Percentiles rank a stretch among this genome's conserved stretches.
These are phyloP conservation scores for Brienomyrus longianalis DNA, from an alignment of 2,113 vertebrate genomes.

Conservation along the genomic window DNA sequence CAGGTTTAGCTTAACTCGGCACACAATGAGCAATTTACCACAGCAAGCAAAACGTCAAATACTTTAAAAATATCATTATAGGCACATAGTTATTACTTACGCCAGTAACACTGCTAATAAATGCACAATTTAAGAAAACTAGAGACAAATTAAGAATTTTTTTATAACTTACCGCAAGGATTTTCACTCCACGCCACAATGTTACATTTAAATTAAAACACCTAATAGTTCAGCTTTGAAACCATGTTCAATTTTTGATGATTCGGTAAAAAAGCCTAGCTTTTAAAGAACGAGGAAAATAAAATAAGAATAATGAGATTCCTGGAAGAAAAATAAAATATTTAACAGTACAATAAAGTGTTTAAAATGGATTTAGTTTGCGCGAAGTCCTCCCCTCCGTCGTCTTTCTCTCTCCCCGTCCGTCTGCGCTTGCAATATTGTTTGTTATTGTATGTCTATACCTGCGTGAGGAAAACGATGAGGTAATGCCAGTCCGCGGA, in stretches of 20 bases:
- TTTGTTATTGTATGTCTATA: constrained; percentile 40
- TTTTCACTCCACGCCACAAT: background rate
- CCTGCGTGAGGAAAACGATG: constrained; percentile 50
- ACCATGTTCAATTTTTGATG: background rate
- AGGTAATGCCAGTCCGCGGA: constrained; percentile 53
- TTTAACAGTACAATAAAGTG: background rate
- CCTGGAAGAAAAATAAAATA: background rate
- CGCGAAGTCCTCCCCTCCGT: background rate
- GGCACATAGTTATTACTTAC: background rate
- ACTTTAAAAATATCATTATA: background rate
- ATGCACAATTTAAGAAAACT: background rate
- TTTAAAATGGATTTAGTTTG: background rate
- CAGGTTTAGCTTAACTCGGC: background rate
- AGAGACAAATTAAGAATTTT: background rate
- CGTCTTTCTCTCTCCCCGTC: background rate
- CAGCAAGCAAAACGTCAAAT: background rate
- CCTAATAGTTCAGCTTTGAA: background rate
- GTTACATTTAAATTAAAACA: background rate
- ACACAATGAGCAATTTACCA: too few species aligned
- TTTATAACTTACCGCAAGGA: constrained; percentile 1
- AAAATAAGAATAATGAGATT: background rate
- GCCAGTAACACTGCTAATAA: background rate
- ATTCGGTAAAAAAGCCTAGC: background rate
- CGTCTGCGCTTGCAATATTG: constrained; percentile 20
- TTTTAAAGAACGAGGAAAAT: background rate